Conservation (phyloP, 2,113 vertebrate species). For the Cavia porcellus region DNA sequence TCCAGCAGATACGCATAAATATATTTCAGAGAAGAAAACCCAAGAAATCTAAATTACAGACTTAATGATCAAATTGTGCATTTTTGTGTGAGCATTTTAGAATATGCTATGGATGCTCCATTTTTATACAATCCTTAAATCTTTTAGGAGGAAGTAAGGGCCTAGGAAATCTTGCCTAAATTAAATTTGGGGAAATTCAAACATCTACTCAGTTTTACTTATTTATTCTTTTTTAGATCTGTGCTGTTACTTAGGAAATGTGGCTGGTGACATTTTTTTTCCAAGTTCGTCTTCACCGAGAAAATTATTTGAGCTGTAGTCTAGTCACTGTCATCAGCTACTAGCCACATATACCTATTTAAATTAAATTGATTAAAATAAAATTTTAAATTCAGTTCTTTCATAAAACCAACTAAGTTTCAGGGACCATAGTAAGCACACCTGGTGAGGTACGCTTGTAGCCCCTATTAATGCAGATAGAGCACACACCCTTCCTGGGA, state of each 20-base stretch:
- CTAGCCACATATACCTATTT: background rate
- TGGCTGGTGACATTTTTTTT: background rate
- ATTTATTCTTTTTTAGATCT: background rate
- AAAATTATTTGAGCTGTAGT: background rate
- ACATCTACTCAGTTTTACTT: background rate
- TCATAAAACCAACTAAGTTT: background rate
- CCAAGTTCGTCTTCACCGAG: background rate
- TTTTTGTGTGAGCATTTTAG: slow-evolving; percentile 38
- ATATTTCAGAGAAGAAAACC: slow-evolving; percentile 18
- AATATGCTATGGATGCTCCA: background rate
- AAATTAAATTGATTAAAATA: slow-evolving; percentile 23
- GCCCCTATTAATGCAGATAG: background rate
- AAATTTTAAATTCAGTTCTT: background rate
- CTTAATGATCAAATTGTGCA: background rate
- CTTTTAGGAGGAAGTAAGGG: background rate
- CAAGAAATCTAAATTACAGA: background rate
- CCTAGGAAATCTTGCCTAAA: slow-evolving; percentile 1
- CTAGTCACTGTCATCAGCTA: background rate
- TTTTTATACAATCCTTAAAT: background rate
- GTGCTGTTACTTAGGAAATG: background rate
- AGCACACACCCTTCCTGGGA: background rate
- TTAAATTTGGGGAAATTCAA: slow-evolving; percentile 48
- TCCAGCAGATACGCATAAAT: background rate
- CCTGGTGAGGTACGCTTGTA: too few species aligned
- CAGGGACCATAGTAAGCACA: background rate